Conservation (phyloP, 2,797 vertebrate genomes). For the Gymnodraco acuticeps region DNA sequence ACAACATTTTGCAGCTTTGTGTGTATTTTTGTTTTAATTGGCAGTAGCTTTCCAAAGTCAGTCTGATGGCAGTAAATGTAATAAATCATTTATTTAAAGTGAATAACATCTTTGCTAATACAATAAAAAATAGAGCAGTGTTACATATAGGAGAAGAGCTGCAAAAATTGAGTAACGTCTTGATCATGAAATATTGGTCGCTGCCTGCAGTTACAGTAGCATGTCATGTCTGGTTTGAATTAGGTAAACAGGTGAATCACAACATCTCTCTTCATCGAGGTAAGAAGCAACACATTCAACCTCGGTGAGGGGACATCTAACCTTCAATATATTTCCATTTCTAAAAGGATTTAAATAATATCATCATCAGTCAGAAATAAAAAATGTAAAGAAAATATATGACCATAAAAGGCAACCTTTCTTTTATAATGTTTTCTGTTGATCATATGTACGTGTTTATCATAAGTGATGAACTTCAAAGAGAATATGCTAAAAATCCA, state of each 20-base stretch:
- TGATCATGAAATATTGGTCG: neutral
- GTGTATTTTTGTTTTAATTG: neutral
- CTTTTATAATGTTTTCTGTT: no score
- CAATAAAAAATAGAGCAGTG: neutral
- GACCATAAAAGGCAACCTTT: neutral
- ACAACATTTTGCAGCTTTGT: neutral
- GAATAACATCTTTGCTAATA: neutral
- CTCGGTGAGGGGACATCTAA: neutral
- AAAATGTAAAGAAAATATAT: neutral
- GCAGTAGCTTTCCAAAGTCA: neutral
- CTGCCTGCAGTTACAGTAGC: slow-evolving; percentile 5
- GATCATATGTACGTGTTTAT: no score
- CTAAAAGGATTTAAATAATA: neutral
- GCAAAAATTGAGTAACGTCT: slow-evolving; percentile 9
- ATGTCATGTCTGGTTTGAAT: slow-evolving; percentile 19
- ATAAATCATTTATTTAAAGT: neutral
- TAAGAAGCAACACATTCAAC: neutral
- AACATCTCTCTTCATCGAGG: slow-evolving; percentile 2
- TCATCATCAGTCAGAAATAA: neutral
- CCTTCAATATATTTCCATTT: slow-evolving; percentile 3
- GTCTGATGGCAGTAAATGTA: slow-evolving; percentile 12
- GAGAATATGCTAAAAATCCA: neutral
- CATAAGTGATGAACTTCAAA: neutral
- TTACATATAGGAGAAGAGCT: slow-evolving; percentile 32
- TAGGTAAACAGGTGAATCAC: slow-evolving; percentile 8